These are phyloP conservation scores for Menidia menidia DNA, from an alignment of 2,797 vertebrate species.

Conservation along the genomic window DNA sequence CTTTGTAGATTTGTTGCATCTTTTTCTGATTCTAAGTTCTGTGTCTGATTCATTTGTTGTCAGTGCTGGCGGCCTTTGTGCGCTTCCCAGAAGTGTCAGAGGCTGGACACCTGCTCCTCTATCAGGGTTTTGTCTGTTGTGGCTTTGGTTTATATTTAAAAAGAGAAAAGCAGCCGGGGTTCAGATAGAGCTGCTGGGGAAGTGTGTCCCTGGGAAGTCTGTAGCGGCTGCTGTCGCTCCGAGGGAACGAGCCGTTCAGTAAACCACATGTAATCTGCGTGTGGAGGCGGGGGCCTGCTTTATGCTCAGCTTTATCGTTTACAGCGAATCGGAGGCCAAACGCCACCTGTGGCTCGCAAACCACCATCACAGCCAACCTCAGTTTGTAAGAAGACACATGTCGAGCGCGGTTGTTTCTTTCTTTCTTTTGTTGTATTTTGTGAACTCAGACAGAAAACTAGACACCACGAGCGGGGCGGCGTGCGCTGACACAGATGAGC, in stretches of 20 bases:
- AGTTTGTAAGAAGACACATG: background rate
- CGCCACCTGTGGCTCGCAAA: constrained; percentile 31
- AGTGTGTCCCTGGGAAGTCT: constrained; percentile 4
- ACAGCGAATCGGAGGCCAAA: constrained; percentile 35
- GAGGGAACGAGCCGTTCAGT: constrained; percentile 36
- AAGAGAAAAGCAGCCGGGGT: background rate
- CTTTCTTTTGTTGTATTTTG: constrained; percentile 17
- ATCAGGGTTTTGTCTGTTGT: constrained; percentile 32
- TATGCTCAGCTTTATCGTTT: constrained; percentile 22
- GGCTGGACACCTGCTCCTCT: constrained; percentile 14
- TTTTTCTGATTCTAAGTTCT: no score
- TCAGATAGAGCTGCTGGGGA: constrained; percentile 12
- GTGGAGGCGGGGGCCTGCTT: constrained; percentile 7
- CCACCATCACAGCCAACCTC: background rate
- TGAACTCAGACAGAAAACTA: constrained; percentile 32
- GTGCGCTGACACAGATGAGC: constrained; percentile 29
- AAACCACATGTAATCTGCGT: constrained; percentile 24
- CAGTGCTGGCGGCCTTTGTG: no score
- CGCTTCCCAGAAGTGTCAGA: no score
- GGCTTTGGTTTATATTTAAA: background rate
- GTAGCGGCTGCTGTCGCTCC: background rate
- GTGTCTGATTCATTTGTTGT: no score
- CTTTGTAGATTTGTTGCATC: no score
- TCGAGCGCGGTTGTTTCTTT: background rate
- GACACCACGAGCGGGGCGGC: constrained; percentile 6